Evolutionary conservation across 2,888 invertebrate genomes (phyloP).

Genomic region (Furcula furcula): DNA sequence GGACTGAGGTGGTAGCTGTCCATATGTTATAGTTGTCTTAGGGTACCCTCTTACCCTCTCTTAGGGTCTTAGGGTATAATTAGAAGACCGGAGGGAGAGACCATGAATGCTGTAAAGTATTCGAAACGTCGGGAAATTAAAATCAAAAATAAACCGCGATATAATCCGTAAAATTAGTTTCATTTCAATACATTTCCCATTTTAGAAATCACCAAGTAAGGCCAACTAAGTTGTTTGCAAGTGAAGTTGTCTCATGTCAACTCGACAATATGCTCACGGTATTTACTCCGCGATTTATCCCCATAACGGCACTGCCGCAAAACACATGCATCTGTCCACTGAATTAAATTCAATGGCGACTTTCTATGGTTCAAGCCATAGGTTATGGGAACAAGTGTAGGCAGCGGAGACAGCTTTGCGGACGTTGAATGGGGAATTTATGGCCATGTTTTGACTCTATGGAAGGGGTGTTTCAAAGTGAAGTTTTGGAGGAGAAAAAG

Average conservation of each 20-base stretch:
- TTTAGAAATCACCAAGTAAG: too few species aligned
- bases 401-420: slow-evolving; percentile 29
- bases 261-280: slow-evolving; percentile 19
- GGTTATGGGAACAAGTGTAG: slow-evolving; percentile 39
- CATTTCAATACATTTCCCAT: too few species aligned
- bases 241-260: slow-evolving; percentile 23
- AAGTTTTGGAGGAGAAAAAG: too few species aligned
- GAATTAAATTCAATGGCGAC: slow-evolving; percentile 30
- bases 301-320: slow-evolving; percentile 23
- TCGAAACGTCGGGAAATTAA: too few species aligned
- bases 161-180: too few species aligned
- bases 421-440: slow-evolving; percentile 34
- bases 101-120: too few species aligned
- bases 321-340: slow-evolving; percentile 33
- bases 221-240: slow-evolving; percentile 10
- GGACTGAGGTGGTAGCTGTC: too few species aligned
- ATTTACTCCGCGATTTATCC: slow-evolving; percentile 29
- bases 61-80: too few species aligned
- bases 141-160: too few species aligned
- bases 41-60: too few species aligned
- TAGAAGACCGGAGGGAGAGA: too few species aligned
- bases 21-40: too few species aligned
- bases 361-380: slow-evolving; percentile 32
- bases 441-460: slow-evolving; percentile 24
- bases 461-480: not conserved